These are phyloP conservation scores for Chrysolina haemoptera DNA, from an alignment of 2,888 invertebrate species.

Conservation along the genomic window DNA sequence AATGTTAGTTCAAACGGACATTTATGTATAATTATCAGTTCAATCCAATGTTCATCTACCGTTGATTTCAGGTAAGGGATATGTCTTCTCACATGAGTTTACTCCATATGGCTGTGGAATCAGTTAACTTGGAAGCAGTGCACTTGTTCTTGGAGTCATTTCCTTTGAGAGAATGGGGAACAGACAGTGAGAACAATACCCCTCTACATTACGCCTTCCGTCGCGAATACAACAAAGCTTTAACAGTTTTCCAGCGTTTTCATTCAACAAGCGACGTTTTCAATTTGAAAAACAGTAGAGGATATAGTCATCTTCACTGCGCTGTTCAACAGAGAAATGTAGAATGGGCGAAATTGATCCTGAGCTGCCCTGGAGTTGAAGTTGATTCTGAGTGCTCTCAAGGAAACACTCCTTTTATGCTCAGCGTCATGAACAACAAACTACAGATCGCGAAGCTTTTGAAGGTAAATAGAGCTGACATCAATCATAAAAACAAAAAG, in stretches of 20 bases:
- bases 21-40: too few relatives aligned
- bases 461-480: constrained; percentile 24
- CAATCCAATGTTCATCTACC: too few relatives aligned
- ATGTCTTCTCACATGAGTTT: constrained; percentile 29
- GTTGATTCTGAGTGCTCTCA: constrained; percentile 20
- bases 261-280: background rate
- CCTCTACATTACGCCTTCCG: constrained; percentile 31
- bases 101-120: constrained; percentile 35
- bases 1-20: too few relatives aligned
- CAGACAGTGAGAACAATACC: constrained; percentile 31
- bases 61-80: constrained; percentile 29
- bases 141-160: background rate
- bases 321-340: constrained; percentile 2
- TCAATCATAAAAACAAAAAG: constrained; percentile 30
- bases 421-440: constrained; percentile 31
- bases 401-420: constrained; percentile 32
- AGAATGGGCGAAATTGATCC: constrained; percentile 18
- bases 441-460: constrained; percentile 15
- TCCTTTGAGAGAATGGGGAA: constrained; percentile 24
- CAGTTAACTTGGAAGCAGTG: constrained; percentile 11
- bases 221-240: constrained; percentile 13
- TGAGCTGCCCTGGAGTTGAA: constrained; percentile 16
- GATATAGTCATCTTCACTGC: constrained; percentile 11
- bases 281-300: constrained; percentile 22
- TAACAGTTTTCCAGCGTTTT: background rate